Conservation (phyloP, 1,140 invertebrate genomes). For the Amyelois transitella region DNA sequence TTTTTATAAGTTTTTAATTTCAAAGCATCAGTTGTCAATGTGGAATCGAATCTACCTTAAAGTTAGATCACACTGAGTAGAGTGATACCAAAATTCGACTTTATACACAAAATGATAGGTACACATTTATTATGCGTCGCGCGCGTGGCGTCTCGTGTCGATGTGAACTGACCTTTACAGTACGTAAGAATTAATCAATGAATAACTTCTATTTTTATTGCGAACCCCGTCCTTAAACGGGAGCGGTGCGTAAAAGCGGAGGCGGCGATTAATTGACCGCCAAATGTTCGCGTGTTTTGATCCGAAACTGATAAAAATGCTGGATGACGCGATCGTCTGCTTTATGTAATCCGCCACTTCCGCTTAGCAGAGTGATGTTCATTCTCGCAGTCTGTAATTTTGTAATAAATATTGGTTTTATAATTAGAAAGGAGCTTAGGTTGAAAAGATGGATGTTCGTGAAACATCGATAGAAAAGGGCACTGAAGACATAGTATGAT, state of each 20-base stretch:
- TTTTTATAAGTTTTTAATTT: too few relatives aligned
- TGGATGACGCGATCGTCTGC: neutral
- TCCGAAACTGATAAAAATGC: neutral
- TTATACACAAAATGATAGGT: too few relatives aligned
- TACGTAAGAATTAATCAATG: constrained; percentile 7
- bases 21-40: too few relatives aligned
- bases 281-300: neutral
- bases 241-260: neutral
- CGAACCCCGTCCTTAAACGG: constrained; percentile 1
- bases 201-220: constrained; percentile 11
- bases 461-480: too few relatives aligned
- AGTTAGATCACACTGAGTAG: too few relatives aligned
- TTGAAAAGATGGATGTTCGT: too few relatives aligned
- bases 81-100: too few relatives aligned
- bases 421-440: too few relatives aligned
- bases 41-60: too few relatives aligned
- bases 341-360: neutral
- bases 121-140: too few relatives aligned
- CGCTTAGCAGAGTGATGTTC: neutral
- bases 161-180: neutral
- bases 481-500: too few relatives aligned
- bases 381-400: neutral
- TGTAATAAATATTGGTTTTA: neutral
- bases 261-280: neutral
- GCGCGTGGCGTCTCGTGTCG: too few relatives aligned